Evolutionary conservation across 23 tunicate species (phyloP), one percentile per base, ranked within the genome.

Genomic region (Styela clava): DNA sequence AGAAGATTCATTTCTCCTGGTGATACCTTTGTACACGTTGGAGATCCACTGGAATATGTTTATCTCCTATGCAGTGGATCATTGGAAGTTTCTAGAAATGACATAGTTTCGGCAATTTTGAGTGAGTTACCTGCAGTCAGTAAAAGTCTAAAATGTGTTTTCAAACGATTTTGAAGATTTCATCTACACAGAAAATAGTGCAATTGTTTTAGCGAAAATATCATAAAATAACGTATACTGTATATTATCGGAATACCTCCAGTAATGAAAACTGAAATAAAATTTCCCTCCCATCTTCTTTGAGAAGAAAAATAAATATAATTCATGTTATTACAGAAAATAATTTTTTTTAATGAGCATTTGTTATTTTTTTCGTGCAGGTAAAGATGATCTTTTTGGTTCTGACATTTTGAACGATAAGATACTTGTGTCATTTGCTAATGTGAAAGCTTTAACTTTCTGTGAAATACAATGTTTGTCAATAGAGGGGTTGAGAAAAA

Each of bases 351-450:
- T n/a, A n/a, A 29, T 24, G 9, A 5, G 37, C 36, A 24, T 76
- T 5, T 44, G 5, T 33, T 37, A 2, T 24, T 79, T 16, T 64
- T 32, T 33, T 31, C 0, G 16, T 51, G 0, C 56, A 86, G 90
- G 85, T 73, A 86, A 86, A 73, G 85, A 85, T 19, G 90, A 86
- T 51, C 27, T 86, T 12, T 86, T 86, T 34, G 90, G 90, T 18
- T 74, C 81, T 30, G 90, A 86, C 74, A 81, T 86, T 31, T 31
- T 52, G 61, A 27, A 35, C 22, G 73, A 35, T 24, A 24, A 22
- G 3, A 33, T 32, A 21, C 22, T 81, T 73, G 74, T 73, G 28
- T 86, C 90, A 62, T 61, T 62, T 5, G 69, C 74, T 33, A 71
- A 81, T 35, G 90, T 86, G 16, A 80, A 78, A 74, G 85, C 90